Percentiles rank a stretch among this genome's conserved stretches.
Evolutionary conservation across 1,140 invertebrate species (phyloP).

Genomic region (Marisa cornuarietis): DNA sequence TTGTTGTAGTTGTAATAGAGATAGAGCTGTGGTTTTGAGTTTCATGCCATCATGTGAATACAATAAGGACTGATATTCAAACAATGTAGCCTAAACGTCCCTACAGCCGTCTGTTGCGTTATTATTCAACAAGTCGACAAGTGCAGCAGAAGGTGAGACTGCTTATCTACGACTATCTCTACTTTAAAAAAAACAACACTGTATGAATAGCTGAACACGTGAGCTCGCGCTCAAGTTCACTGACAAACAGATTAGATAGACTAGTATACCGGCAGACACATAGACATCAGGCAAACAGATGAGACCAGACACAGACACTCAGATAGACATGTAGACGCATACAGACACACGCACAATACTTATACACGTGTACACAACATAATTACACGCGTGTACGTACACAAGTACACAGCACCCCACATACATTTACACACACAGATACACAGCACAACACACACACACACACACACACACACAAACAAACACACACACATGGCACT

Average conservation of each 20-base stretch:
- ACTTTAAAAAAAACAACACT: too few relatives aligned
- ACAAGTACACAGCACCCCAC: background rate
- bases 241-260: background rate
- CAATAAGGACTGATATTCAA: background rate
- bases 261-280: background rate
- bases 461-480: too few relatives aligned
- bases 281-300: background rate
- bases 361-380: background rate
- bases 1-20: too few relatives aligned
- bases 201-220: background rate
- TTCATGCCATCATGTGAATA: background rate
- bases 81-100: background rate
- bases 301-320: too few relatives aligned
- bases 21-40: background rate
- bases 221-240: too few relatives aligned
- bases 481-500: too few relatives aligned
- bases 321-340: background rate
- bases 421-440: background rate
- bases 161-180: background rate
- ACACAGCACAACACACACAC: background rate
- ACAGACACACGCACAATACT: background rate
- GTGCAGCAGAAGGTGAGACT: background rate
- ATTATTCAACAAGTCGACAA: too few relatives aligned
- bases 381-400: background rate
- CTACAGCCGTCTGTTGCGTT: too few relatives aligned